Evolutionary conservation across 2,113 vertebrate species (phyloP).

Genomic region (Brachyhypopomus gauderio): DNA sequence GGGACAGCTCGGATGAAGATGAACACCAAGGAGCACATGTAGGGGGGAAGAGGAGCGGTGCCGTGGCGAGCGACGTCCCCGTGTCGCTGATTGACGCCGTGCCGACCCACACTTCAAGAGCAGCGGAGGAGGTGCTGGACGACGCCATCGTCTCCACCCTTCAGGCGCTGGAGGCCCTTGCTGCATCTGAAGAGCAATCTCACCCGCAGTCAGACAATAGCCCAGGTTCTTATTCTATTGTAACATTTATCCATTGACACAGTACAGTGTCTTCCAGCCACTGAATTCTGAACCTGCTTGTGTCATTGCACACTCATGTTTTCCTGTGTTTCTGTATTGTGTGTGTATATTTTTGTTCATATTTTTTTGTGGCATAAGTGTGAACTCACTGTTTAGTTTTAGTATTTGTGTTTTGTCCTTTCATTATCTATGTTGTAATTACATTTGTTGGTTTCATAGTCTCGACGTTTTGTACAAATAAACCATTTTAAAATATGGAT

Average conservation of each 20-base stretch:
- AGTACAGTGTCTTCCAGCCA: slow-evolving; percentile 75
- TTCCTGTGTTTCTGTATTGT: slow-evolving; percentile 72
- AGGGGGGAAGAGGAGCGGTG: slow-evolving; percentile 68
- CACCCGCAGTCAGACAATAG: slow-evolving; percentile 87
- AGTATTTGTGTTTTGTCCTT: slow-evolving; percentile 43
- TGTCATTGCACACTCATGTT: slow-evolving; percentile 73
- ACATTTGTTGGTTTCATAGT: slow-evolving; percentile 56
- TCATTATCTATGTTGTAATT: slow-evolving; percentile 59
- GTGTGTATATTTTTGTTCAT: slow-evolving; percentile 55
- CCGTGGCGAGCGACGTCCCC: slow-evolving; percentile 81
- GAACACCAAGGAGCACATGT: slow-evolving; percentile 80
- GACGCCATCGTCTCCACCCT: slow-evolving; percentile 88
- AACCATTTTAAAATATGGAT: slow-evolving; percentile 64
- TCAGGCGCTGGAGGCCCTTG: slow-evolving; percentile 90
- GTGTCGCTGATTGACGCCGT: slow-evolving; percentile 97
- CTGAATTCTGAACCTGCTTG: slow-evolving; percentile 69
- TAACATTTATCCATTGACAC: slow-evolving; percentile 96
- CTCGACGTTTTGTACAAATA: slow-evolving; percentile 66
- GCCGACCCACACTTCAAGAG: slow-evolving; percentile 82
- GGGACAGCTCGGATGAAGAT: slow-evolving; percentile 97
- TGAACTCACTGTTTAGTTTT: slow-evolving; percentile 32
- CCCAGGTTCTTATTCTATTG: slow-evolving; percentile 99
- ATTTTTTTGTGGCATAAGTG: slow-evolving; percentile 54
- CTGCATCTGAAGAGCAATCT: slow-evolving; percentile 90
- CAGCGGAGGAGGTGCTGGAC: slow-evolving; percentile 83